Evolutionary conservation across 2,113 vertebrate genomes (phyloP).

Genomic region (Daboia siamensis): DNA sequence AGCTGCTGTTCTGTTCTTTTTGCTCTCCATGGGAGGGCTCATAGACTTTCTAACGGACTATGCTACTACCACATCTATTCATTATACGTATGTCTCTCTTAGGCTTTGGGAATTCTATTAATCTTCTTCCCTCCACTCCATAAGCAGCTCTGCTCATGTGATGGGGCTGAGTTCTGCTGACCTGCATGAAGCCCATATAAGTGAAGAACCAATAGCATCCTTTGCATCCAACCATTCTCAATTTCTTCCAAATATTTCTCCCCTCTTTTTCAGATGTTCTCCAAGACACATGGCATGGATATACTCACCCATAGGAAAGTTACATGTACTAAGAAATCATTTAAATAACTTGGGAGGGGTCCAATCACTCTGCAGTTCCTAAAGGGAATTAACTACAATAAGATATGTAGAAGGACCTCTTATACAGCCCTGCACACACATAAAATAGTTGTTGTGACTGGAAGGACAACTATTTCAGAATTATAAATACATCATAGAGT

Average conservation of each 20-base stretch:
- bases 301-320: not conserved
- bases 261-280: not conserved
- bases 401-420: not conserved
- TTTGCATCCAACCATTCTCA: not conserved
- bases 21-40: not conserved
- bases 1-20: not conserved
- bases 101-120: not conserved
- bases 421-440: not conserved
- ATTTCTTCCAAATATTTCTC: not conserved
- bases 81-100: not conserved
- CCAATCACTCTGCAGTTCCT: not conserved
- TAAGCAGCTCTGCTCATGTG: not conserved
- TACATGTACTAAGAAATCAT: not conserved
- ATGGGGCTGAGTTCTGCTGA: not conserved
- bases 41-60: not conserved
- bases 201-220: conserved; percentile 31
- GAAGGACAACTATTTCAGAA: not conserved
- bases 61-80: not conserved
- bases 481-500: not conserved
- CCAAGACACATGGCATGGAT: not conserved
- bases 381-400: not conserved
- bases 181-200: conserved; percentile 7
- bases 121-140: not conserved
- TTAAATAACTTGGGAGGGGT: not conserved
- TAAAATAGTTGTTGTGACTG: not conserved